Evolutionary conservation across 2,113 vertebrate species (phyloP), one percentile per base, ranked within the genome.

Genomic region (Calidris pygmaea): DNA sequence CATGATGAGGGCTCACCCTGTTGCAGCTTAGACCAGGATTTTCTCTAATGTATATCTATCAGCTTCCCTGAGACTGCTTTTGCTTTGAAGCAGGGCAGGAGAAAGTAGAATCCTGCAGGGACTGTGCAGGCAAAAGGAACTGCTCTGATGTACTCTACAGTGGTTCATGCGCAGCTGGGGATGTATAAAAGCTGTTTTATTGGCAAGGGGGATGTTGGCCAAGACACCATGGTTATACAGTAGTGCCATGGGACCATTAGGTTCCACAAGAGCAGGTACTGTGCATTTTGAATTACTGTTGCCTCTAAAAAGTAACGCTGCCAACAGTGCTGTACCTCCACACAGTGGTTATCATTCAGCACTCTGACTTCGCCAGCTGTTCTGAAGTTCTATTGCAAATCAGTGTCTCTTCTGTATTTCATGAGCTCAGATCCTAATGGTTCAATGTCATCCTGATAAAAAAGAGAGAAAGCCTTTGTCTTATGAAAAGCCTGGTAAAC

Each of bases 1-100:
- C 9, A 60, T 10, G 12, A 65, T 72, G 56, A 86, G 65, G 48
- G 34, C 16, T 86, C 55, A 85, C 63, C 85, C 76, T 10, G 0
- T 24, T 93, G 47, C 41, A 68, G 34, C 2, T 10, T 75, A 41
- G 1, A 16, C 27, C 19, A 39, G 29, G 23, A 59, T 93, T 76
- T 85, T 85, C 74, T 75, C 39, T 80, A 26, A 53, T 41, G 37
- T 81, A 12, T 39, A 39, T 81, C 56, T 56, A 2, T 45, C 20
- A 10, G 14, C 34, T 96, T 92, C 74, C 48, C 60, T 78, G 72
- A 90, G 63, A 77, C 52, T 90, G 35, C 6, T 83, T 89, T 90
- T 93, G 39, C 90, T 94, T 85, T 90, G 87, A 95, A 87, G 63
- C 27, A 59, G 18, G 8, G 22, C 35, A 91, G n/a, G 71, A 83